A percentile compares a stretch with the other conserved stretches of the same genome.
These are phyloP conservation scores for Bombus sibiricus DNA, from an alignment of 1,140 invertebrate species.

Conservation along the genomic window DNA sequence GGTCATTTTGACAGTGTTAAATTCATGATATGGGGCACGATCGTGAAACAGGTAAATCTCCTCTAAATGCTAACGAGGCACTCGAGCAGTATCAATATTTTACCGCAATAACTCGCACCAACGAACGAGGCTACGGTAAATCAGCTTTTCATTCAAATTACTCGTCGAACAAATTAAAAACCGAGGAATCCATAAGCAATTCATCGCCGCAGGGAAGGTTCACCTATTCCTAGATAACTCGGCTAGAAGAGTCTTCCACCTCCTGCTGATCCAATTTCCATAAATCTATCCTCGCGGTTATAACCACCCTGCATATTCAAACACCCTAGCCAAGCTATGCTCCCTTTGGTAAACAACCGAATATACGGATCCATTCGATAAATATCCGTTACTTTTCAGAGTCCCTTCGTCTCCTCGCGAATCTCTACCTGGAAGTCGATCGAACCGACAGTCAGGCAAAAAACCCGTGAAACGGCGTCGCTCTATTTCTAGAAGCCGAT, in stretches of 20 bases:
- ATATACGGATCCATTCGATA: background rate
- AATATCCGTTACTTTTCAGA: slow-evolving; percentile 1
- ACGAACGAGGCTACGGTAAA: background rate
- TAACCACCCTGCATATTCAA: slow-evolving; percentile 2
- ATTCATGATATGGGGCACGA: background rate
- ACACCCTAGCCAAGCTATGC: background rate
- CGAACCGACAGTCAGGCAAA: slow-evolving; percentile 3
- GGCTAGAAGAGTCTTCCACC: background rate
- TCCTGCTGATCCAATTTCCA: slow-evolving; percentile 44
- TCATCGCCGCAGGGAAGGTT: background rate
- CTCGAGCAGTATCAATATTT: background rate
- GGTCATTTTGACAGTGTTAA: background rate
- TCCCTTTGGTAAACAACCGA: background rate
- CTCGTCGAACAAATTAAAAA: background rate
- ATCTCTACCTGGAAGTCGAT: background rate
- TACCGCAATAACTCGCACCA: background rate
- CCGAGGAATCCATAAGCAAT: background rate
- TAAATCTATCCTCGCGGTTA: slow-evolving; percentile 23
- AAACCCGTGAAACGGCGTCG: slow-evolving; percentile 15
- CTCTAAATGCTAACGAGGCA: background rate
- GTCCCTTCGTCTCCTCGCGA: background rate
- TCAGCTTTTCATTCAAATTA: background rate
- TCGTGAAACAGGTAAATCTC: background rate
- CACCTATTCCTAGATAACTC: slow-evolving; percentile 11
- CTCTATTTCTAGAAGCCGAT: slow-evolving; percentile 40